phyloP scores from a whole-genome alignment of 2,797 vertebrate species.

The Pampus argenteus region DNA sequence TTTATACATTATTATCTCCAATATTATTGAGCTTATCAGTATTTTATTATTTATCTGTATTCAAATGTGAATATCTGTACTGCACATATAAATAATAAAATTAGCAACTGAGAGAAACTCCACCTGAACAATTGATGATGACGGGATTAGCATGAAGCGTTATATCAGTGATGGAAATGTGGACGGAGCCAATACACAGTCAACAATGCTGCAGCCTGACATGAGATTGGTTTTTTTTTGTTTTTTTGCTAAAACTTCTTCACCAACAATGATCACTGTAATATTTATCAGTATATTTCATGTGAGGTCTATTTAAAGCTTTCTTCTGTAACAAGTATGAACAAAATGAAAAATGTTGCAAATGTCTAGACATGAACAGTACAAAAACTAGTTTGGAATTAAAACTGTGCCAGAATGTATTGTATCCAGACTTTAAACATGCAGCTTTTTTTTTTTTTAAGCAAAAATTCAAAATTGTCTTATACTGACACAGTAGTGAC shows the following conservation, averaged over 20 bases:
- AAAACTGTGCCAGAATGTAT: not conserved
- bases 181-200: not conserved
- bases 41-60: too few species aligned
- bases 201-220: slow-evolving; percentile 2
- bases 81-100: too few species aligned
- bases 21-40: too few species aligned
- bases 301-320: not conserved
- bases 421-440: slow-evolving; percentile 11
- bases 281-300: not conserved
- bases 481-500: slow-evolving; percentile 15
- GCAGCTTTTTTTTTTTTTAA: slow-evolving; percentile 13
- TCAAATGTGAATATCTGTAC: too few species aligned
- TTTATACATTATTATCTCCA: too few species aligned
- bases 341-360: slow-evolving; percentile 3
- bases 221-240: slow-evolving; percentile 26
- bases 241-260: not conserved
- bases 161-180: too few species aligned
- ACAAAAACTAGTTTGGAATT: slow-evolving; percentile 1
- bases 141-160: too few species aligned
- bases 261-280: not conserved
- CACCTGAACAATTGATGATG: too few species aligned
- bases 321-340: slow-evolving; percentile 13
- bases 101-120: too few species aligned
- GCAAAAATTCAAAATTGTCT: not conserved
- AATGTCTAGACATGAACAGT: slow-evolving; percentile 23